Evolutionary conservation across 2,113 vertebrate genomes (phyloP), one percentile per base, ranked within the genome.

Genomic region (Tachuris rubrigastra): DNA sequence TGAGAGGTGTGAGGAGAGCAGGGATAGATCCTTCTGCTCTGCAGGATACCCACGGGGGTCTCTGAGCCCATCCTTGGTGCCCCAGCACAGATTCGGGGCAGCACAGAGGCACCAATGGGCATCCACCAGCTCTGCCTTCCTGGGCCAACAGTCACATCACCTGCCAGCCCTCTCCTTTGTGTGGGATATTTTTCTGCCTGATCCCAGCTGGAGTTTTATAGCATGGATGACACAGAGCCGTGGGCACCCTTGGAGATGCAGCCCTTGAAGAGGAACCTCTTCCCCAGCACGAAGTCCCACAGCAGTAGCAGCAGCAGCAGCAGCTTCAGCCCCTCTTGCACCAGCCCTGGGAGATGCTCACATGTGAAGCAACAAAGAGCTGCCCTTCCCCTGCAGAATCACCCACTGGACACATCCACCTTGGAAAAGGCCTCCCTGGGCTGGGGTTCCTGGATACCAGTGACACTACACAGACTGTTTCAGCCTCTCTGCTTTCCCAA

Each of bases 401-500:
- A 42, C 13, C 18, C 52, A 3, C 2, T 0, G 3, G 41, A 46
- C 44, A 55, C 46, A 18, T 7, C 53, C 27, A 10, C 44, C 28
- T 58, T 30, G 87, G 80, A 23, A 53, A 84, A 77, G 47, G 11
- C 27, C 31, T 75, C 18, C 2, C 3, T 6, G 1, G 1, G 0
- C 41, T 47, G 33, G 37, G 15, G n/a, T 68, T 78, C 23, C 87
- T 5, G 14, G 30, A 15, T 14, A 31, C 25, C 55, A 44, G 76
- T 7, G 88, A 15, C 47, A 17, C 2, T 22, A 41, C 30, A 60
- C 20, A 10, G 39, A 3, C 20, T 4, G 0, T 21, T 68, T 41
- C 5, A 1, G 44, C 56, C 12, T 1, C 0, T 0, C 17, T 4
- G 1, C 22, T 71, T 14, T 2, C 33, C 73, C 11, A 0, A 44